phyloP scores from a whole-genome alignment of 2,888 invertebrate genomes.

The Lasioglossum lativentre region DNA sequence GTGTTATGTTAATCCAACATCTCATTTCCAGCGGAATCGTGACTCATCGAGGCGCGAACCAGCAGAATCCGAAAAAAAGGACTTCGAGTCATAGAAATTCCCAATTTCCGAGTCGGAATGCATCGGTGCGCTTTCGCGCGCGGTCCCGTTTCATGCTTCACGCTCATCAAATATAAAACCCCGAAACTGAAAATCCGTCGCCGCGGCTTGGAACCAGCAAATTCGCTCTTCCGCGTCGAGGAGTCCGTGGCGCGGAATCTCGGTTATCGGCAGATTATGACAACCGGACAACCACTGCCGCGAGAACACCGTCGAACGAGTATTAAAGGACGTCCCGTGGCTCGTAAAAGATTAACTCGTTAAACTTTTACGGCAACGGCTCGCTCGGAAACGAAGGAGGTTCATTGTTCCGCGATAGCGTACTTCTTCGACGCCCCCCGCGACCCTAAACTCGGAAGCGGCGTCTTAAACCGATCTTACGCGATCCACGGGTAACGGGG shows the following conservation, averaged over 20 bases:
- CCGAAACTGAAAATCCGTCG: slow-evolving; percentile 24
- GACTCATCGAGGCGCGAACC: background rate
- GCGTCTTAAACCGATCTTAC: background rate
- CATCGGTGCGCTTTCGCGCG: slow-evolving; percentile 59
- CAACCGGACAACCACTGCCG: background rate
- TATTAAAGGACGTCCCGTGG: slow-evolving; percentile 21
- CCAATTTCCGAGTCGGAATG: slow-evolving; percentile 63
- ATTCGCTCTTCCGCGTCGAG: slow-evolving; percentile 58
- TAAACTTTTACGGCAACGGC: slow-evolving; percentile 55
- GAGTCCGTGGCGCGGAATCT: slow-evolving; percentile 20
- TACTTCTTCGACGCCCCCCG: background rate
- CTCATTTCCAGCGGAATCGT: slow-evolving; percentile 5
- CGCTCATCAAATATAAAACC: slow-evolving; percentile 73
- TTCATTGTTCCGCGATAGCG: slow-evolving; percentile 42
- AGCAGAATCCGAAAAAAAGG: slow-evolving; percentile 8
- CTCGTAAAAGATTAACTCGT: slow-evolving; percentile 61
- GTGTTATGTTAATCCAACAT: slow-evolving; percentile 4
- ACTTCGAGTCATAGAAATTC: slow-evolving; percentile 61
- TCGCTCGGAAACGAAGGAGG: slow-evolving; percentile 36
- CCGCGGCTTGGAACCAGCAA: background rate
- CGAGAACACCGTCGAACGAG: slow-evolving; percentile 27
- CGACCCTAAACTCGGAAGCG: background rate
- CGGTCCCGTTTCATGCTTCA: slow-evolving; percentile 71
- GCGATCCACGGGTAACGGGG: background rate
- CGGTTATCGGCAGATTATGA: slow-evolving; percentile 39